Evolutionary conservation across 2,113 vertebrate species (phyloP).

Genomic region (Manacus vitellinus): DNA sequence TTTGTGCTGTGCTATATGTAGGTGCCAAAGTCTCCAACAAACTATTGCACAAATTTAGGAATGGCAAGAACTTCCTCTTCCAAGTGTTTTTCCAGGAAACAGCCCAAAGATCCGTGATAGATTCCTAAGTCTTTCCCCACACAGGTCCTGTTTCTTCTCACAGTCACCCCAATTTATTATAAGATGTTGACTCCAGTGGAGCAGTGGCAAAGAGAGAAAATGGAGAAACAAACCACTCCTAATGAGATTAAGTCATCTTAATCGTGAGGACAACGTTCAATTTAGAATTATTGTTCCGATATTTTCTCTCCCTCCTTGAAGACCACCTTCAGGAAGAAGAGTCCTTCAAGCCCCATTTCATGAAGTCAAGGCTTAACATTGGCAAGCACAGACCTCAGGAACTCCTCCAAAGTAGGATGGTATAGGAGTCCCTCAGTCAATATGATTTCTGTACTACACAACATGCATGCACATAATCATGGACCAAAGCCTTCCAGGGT

Average conservation of each 20-base stretch:
- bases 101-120: not conserved
- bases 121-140: not conserved
- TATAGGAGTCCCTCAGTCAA: not conserved
- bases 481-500: not conserved
- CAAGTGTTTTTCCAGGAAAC: not conserved
- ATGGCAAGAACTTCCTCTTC: not conserved
- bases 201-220: not conserved
- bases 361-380: not conserved
- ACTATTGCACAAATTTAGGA: not conserved
- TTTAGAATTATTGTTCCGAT: not conserved
- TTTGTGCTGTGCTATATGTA: not conserved
- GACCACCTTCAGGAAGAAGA: not conserved
- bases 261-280: not conserved
- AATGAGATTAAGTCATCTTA: not conserved
- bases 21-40: not conserved
- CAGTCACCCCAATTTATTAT: not conserved
- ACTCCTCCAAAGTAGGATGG: not conserved
- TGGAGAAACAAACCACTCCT: not conserved
- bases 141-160: not conserved
- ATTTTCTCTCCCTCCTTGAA: not conserved
- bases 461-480: rapidly evolving
- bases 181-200: not conserved
- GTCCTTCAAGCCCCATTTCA: not conserved
- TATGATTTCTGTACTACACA: not conserved
- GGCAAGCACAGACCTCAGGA: not conserved